Evolutionary conservation across 2,888 invertebrate species (phyloP).

Genomic region (Papilio elwesi): DNA sequence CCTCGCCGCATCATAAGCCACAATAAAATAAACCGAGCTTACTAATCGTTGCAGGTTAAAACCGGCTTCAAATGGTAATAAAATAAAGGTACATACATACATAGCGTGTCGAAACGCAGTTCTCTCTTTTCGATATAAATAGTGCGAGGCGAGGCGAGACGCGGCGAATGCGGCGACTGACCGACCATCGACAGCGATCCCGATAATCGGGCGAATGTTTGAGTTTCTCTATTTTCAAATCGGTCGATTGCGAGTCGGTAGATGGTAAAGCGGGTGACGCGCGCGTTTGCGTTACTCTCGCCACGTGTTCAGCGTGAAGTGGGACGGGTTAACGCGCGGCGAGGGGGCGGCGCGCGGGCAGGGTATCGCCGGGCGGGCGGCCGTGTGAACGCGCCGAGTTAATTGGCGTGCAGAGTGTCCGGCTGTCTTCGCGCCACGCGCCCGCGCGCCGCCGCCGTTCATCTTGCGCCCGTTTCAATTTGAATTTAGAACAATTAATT

Average conservation of each 20-base stretch:
- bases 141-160: constrained; percentile 74
- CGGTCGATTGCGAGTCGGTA: constrained; percentile 62
- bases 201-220: constrained; percentile 80
- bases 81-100: constrained; percentile 77
- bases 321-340: constrained; percentile 58
- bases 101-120: constrained; percentile 76
- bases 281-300: constrained; percentile 48
- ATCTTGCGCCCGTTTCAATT: constrained; percentile 63
- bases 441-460: constrained; percentile 59
- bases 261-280: constrained; percentile 61
- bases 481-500: constrained; percentile 66
- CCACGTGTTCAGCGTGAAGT: constrained; percentile 48
- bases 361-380: constrained; percentile 58
- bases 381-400: constrained; percentile 78
- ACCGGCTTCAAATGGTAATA: constrained; percentile 82
- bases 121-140: constrained; percentile 81
- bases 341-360: constrained; percentile 59
- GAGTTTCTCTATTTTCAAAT: constrained; percentile 82
- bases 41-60: constrained; percentile 78
- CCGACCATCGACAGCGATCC: constrained; percentile 81
- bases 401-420: constrained; percentile 78
- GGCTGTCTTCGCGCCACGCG: constrained; percentile 76
- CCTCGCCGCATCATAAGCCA: constrained; percentile 64
- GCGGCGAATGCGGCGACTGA: constrained; percentile 71
- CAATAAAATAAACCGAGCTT: constrained; percentile 73